Percentiles rank a stretch among this genome's conserved stretches.
phyloP scores from a whole-genome alignment of 2,888 invertebrate species.

The Drosophila buzzatii region DNA sequence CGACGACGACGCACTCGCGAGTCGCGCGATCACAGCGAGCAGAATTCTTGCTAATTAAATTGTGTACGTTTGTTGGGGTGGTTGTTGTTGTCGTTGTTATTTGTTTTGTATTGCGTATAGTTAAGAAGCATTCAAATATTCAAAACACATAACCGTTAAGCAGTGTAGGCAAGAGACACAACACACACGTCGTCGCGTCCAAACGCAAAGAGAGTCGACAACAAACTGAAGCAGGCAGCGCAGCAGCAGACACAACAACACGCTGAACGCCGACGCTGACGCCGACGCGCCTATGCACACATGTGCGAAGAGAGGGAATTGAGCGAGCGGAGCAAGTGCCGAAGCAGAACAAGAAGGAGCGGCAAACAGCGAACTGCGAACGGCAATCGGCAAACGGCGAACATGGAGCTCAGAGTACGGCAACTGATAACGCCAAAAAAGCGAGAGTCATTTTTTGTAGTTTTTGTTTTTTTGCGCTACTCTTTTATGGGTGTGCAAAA shows the following conservation, averaged over 20 bases:
- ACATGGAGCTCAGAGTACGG: conserved; percentile 29
- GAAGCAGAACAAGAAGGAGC: conserved; percentile 39
- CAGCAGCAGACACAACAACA: conserved; percentile 56
- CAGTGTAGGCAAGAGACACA: conserved; percentile 35
- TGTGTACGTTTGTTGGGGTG: conserved; percentile 32
- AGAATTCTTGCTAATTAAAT: conserved; percentile 53
- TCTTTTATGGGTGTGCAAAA: conserved; percentile 27
- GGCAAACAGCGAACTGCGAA: conserved; percentile 22
- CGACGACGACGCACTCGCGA: conserved; percentile 36
- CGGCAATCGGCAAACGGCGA: conserved; percentile 24
- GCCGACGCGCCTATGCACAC: conserved; percentile 47
- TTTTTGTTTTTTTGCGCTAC: conserved; percentile 23
- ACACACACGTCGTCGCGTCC: conserved; percentile 51
- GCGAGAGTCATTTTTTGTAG: conserved; percentile 59
- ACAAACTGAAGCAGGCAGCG: conserved; percentile 62
- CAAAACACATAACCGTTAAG: conserved; percentile 56
- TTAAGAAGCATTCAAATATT: conserved; percentile 59
- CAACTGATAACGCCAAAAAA: conserved; percentile 75
- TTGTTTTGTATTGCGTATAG: conserved; percentile 51
- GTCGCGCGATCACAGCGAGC: conserved; percentile 45
- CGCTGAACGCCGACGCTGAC: conserved; percentile 42
- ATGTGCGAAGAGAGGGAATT: conserved; percentile 44
- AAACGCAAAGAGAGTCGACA: conserved; percentile 74
- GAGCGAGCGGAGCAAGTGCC: conserved; percentile 62
- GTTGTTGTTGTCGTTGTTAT: conserved; percentile 23